Evolutionary conservation across 2,797 vertebrate genomes (phyloP).

Genomic region (Antennarius maculatus): DNA sequence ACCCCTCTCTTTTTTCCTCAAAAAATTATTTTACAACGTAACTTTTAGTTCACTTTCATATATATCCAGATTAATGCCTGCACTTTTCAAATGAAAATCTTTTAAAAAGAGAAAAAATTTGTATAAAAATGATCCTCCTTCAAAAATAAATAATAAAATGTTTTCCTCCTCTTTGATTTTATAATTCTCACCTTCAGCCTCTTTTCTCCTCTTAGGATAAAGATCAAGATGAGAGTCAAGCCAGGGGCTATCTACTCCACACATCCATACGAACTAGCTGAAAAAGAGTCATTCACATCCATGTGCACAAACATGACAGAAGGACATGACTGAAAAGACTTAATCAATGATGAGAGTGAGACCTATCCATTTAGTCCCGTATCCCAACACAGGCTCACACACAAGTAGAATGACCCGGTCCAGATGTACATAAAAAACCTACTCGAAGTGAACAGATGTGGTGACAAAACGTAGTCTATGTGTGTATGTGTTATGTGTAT

Average conservation of each 20-base stretch:
- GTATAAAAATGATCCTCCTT: not conserved
- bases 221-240: not conserved
- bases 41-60: slow-evolving; percentile 4
- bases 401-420: slow-evolving; percentile 46
- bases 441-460: slow-evolving; percentile 68
- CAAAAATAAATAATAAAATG: no score
- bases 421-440: slow-evolving; percentile 67
- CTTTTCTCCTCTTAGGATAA: not conserved
- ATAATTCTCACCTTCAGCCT: slow-evolving; percentile 1
- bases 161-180: not conserved
- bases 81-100: not conserved
- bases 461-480: slow-evolving; percentile 29
- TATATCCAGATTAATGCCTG: no score
- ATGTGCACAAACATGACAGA: slow-evolving; percentile 21
- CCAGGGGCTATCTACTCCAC: slow-evolving; percentile 2
- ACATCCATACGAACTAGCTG: not conserved
- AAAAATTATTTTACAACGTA: not conserved
- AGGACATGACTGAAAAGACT: slow-evolving; percentile 46
- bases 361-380: slow-evolving; percentile 42
- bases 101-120: not conserved
- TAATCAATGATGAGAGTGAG: slow-evolving; percentile 44
- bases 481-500: slow-evolving; percentile 12
- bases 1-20: not conserved
- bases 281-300: slow-evolving; percentile 18
- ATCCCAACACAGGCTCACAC: slow-evolving; percentile 36